Evolutionary conservation across 2,888 invertebrate genomes (phyloP), one percentile per base, ranked within the genome.

Genomic region (Heterodera filipjevi): DNA sequence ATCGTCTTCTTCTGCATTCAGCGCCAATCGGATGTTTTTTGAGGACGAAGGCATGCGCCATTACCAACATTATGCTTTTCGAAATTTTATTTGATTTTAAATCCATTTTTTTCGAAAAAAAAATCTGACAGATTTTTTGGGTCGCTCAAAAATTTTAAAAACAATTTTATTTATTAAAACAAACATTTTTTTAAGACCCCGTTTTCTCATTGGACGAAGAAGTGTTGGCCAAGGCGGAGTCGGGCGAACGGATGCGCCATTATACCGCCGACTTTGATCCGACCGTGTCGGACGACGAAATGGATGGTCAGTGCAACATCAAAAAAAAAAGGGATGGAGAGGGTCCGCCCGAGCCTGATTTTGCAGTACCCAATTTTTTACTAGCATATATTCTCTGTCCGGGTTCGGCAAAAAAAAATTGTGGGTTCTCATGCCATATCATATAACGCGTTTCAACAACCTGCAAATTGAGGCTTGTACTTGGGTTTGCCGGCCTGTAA

Each of bases 171-270:
- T n/a, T n/a, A n/a, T n/a, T n/a, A n/a, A n/a, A n/a, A n/a, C n/a
- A n/a, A n/a, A n/a, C 30, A 16, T 74, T 12, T 16, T 77, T 75
- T 78, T 64, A 46, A 78, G 78, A 78, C 35, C 74, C 73, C 22
- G 71, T 78, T 22, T 78, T 78, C 53, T 66, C 78, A n/a, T 53
- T 78, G 66, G 78, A 78, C 49, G 78, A 78, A 39, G 78, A 78
- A 16, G 74, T 74, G 53, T 12, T 70, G 59, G 74, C 78, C 32
- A 64, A 74, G 8, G 78, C 76, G 27, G 22, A 68, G 27, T 72
- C 74, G 8, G 35, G 66, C 16, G 75, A 66, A 30, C 53, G 59
- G n/a, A 44, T 59, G n/a, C 74, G 74, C 68, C 78, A 78, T 64
- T 78, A 74, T 35, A 78, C 78, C 46, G 66, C 74, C 49, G 78